A percentile compares a stretch with the other conserved stretches of the same genome.
Evolutionary conservation across 2,888 invertebrate species (phyloP).

Genomic region (Rhogogaster chlorosoma): DNA sequence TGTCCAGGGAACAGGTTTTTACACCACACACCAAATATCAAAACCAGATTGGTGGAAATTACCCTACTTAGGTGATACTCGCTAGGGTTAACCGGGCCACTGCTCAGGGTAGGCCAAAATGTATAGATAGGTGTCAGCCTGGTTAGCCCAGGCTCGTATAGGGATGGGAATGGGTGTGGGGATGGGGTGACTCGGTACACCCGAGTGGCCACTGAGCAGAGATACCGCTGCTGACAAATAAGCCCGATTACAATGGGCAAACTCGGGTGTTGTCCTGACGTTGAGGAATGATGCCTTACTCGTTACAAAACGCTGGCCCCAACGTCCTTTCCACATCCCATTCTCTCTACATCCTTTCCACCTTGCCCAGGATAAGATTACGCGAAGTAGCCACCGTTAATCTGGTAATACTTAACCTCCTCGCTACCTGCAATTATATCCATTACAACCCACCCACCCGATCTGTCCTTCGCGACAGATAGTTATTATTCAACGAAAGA

Average conservation of each 20-base stretch:
- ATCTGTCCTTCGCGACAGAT: background rate
- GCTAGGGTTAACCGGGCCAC: background rate
- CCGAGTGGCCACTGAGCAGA: constrained; percentile 46
- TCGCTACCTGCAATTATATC: constrained; percentile 25
- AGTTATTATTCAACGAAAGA: background rate
- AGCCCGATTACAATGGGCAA: constrained; percentile 53
- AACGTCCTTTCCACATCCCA: constrained; percentile 41
- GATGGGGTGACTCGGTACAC: constrained; percentile 44
- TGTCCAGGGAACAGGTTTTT: constrained; percentile 13
- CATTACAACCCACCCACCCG: background rate
- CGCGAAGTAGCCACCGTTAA: constrained; percentile 28
- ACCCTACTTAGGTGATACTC: constrained; percentile 24
- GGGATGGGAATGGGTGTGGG: constrained; percentile 3
- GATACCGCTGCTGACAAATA: constrained; percentile 54
- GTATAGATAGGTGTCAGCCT: constrained; percentile 39
- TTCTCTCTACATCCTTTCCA: constrained; percentile 17
- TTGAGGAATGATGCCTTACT: constrained; percentile 48
- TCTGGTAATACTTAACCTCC: constrained; percentile 5
- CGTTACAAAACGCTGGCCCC: constrained; percentile 43
- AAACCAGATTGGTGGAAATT: constrained; percentile 34
- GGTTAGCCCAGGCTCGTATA: background rate
- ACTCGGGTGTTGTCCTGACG: constrained; percentile 40
- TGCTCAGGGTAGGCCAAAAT: constrained; percentile 21
- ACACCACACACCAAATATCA: constrained; percentile 24
- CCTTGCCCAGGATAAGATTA: constrained; percentile 42